Percentiles rank a stretch among this genome's conserved stretches.
phyloP scores from a whole-genome alignment of 2,797 vertebrate species.

The Prunella strophiata region DNA sequence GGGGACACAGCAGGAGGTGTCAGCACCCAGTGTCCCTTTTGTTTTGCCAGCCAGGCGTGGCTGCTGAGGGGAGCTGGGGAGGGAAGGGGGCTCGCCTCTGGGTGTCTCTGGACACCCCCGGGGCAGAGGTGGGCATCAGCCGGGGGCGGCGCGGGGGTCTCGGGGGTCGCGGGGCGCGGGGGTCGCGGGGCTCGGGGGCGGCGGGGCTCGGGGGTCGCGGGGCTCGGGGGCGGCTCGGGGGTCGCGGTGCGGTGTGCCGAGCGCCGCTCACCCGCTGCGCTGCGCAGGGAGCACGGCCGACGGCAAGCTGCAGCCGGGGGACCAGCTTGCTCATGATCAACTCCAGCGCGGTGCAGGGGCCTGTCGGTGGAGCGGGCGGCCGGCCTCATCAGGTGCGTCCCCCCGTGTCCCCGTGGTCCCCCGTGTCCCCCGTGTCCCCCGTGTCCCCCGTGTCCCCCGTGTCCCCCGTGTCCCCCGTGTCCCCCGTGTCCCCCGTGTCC shows the following conservation, averaged over 20 bases:
- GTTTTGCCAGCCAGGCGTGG: not conserved
- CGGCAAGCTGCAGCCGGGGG: slow-evolving; percentile 85
- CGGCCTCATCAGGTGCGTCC: slow-evolving; percentile 87
- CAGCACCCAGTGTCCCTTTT: not conserved
- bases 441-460: no score
- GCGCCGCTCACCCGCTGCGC: no score
- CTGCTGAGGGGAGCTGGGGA: not conserved
- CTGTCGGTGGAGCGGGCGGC: slow-evolving; percentile 84
- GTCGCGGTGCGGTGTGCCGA: no score
- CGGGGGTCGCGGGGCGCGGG: no score
- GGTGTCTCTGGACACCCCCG: rapidly evolving
- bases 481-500: no score
- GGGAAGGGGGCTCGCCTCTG: not conserved
- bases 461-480: no score
- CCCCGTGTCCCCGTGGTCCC: not conserved
- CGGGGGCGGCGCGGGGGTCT: not conserved
- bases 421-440: no score
- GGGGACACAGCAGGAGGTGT: not conserved
- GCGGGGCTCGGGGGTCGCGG: no score
- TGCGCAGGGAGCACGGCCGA: slow-evolving; percentile 76
- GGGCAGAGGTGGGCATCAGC: not conserved
- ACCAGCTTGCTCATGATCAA: slow-evolving; percentile 93
- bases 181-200: no score
- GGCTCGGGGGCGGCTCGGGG: no score
- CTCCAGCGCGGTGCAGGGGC: slow-evolving; percentile 79